Conservation (phyloP, 2,888 invertebrate species). For the Beris chalybata region DNA sequence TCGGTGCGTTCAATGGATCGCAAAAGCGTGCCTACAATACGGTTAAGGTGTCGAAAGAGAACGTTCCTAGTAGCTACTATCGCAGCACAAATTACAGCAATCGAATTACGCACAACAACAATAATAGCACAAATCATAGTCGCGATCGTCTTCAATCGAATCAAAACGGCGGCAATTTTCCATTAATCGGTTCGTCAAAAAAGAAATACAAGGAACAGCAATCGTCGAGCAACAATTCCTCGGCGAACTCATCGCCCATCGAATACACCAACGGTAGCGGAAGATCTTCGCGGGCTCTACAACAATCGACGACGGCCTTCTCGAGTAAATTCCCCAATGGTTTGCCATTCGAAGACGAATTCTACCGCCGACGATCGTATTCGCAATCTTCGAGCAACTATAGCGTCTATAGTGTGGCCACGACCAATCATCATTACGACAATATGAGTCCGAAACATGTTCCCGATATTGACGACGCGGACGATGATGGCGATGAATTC, state of each 20-base stretch:
- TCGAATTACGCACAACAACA: constrained; percentile 11
- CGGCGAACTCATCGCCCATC: constrained; percentile 26
- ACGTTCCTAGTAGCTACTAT: constrained; percentile 45
- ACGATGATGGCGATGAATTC: constrained; percentile 51
- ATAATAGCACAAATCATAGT: constrained; percentile 40
- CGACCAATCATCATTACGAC: constrained; percentile 33
- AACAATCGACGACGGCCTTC: constrained; percentile 46
- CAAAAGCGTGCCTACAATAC: constrained; percentile 53
- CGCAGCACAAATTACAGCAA: constrained; percentile 29
- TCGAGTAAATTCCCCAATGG: constrained; percentile 56
- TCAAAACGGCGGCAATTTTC: constrained; percentile 35
- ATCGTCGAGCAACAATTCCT: constrained; percentile 22
- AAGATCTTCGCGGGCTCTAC: background rate
- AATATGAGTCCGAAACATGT: constrained; percentile 18
- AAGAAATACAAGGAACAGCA: constrained; percentile 26
- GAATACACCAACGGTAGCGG: background rate
- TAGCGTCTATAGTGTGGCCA: constrained; percentile 49
- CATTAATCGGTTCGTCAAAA: background rate
- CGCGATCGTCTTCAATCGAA: constrained; percentile 46
- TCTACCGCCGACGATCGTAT: constrained; percentile 50
- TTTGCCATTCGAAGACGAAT: constrained; percentile 56
- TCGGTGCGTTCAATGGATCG: constrained; percentile 35
- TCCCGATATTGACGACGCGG: constrained; percentile 23
- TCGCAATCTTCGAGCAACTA: constrained; percentile 55
- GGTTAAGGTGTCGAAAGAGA: constrained; percentile 51